Percentiles rank a stretch among this genome's conserved stretches.
phyloP scores from a whole-genome alignment of 2,113 vertebrate genomes.

The Chionomys nivalis region DNA sequence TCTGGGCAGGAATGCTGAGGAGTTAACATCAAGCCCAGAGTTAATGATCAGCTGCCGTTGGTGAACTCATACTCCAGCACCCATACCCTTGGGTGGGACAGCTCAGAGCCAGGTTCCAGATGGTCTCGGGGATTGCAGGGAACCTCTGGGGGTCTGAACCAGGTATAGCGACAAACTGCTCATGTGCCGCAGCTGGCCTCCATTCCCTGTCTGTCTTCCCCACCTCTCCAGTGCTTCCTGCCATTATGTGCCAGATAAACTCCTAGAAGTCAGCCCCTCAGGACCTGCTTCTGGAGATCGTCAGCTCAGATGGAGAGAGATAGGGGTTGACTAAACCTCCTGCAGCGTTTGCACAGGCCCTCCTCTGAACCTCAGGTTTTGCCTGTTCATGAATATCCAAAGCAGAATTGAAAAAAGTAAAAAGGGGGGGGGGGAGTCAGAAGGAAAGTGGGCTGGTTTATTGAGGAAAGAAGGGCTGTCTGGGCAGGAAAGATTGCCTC shows the following conservation, averaged over 20 bases:
- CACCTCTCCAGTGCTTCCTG: background rate
- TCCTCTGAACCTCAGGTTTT: background rate
- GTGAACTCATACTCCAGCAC: background rate
- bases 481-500: background rate
- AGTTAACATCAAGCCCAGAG: background rate
- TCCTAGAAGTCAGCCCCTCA: background rate
- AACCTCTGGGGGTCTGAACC: background rate
- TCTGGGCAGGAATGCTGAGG: background rate
- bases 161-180: background rate
- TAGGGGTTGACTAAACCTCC: background rate
- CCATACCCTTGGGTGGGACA: background rate
- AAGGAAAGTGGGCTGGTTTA: background rate
- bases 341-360: background rate
- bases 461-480: background rate
- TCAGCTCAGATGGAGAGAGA: background rate
- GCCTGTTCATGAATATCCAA: background rate
- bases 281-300: background rate
- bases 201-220: background rate
- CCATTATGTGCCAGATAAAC: conserved; percentile 10
- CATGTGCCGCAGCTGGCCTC: background rate
- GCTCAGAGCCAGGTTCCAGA: background rate
- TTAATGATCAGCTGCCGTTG: background rate
- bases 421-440: background rate
- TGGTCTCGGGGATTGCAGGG: background rate
- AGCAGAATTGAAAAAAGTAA: background rate